Conservation (phyloP, 1,140 invertebrate genomes). For the Elysia chlorotica region DNA sequence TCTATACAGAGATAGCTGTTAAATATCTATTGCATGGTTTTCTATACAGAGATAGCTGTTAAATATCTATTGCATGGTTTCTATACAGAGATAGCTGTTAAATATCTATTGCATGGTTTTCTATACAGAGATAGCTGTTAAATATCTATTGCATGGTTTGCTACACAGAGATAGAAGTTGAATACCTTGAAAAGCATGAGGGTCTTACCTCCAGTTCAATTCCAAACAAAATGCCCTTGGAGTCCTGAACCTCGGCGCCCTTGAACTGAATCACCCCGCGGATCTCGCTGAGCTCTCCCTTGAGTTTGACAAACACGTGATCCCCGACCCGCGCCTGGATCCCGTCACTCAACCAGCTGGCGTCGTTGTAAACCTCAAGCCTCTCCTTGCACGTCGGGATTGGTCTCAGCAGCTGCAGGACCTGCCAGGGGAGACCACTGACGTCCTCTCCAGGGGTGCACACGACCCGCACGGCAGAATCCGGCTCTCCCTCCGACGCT, state of each 20-base stretch:
- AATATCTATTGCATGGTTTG: too few relatives aligned
- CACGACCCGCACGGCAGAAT: too few relatives aligned
- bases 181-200: too few relatives aligned
- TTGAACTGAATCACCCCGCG: slow-evolving; percentile 43
- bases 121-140: too few relatives aligned
- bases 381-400: slow-evolving; percentile 50
- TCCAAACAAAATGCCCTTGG: slow-evolving; percentile 51
- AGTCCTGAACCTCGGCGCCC: slow-evolving; percentile 36
- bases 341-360: slow-evolving; percentile 48
- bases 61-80: too few relatives aligned
- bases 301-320: slow-evolving; percentile 45
- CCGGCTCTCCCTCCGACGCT: too few relatives aligned
- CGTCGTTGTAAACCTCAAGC: slow-evolving; percentile 43
- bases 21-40: too few relatives aligned
- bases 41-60: too few relatives aligned
- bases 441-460: slow-evolving; percentile 25
- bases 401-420: slow-evolving; percentile 38
- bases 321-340: slow-evolving; percentile 36
- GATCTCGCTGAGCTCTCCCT: slow-evolving; percentile 38
- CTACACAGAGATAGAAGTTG: too few relatives aligned
- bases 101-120: too few relatives aligned
- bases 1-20: too few relatives aligned
- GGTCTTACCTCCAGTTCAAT: slow-evolving; percentile 42
- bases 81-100: too few relatives aligned
- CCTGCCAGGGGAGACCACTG: slow-evolving; percentile 26